These are phyloP conservation scores for Arremon aurantiirostris DNA, from an alignment of 2,797 vertebrate genomes.

Conservation along the genomic window DNA sequence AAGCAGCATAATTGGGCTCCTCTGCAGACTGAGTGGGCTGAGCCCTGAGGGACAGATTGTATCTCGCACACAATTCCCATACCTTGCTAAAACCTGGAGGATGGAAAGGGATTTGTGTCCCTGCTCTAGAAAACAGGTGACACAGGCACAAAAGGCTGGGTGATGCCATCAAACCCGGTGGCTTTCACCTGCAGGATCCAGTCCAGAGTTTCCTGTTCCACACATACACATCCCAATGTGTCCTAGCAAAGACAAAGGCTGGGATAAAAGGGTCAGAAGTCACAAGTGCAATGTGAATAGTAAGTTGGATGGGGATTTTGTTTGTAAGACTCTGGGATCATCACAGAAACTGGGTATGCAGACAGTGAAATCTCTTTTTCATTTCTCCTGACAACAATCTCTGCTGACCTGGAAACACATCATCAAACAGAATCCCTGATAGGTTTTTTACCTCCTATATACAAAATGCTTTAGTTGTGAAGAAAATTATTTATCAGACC, in stretches of 20 bases:
- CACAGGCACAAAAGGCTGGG: background rate
- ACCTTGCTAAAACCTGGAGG: background rate
- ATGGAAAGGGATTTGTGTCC: background rate
- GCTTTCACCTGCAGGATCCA: background rate
- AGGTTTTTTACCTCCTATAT: background rate
- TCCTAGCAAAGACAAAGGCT: background rate
- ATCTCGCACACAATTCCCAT: conserved; percentile 7
- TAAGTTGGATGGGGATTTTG: background rate
- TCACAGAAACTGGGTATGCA: background rate
- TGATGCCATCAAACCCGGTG: background rate
- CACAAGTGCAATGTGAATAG: background rate
- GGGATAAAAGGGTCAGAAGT: background rate
- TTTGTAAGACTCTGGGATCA: background rate
- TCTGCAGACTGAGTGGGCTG: conserved; percentile 32
- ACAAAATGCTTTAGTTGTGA: background rate
- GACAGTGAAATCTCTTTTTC: background rate
- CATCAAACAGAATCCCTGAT: background rate
- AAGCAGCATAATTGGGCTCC: conserved; percentile 6
- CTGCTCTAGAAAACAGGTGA: background rate
- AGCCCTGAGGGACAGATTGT: conserved; percentile 34
- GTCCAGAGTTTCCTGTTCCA: background rate
- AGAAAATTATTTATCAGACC: background rate
- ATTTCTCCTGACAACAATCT: background rate
- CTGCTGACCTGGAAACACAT: conserved; percentile 4
- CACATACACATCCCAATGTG: background rate